These are phyloP conservation scores for Epicauta chinensis DNA, from an alignment of 1,140 invertebrate species.

Conservation along the genomic window DNA sequence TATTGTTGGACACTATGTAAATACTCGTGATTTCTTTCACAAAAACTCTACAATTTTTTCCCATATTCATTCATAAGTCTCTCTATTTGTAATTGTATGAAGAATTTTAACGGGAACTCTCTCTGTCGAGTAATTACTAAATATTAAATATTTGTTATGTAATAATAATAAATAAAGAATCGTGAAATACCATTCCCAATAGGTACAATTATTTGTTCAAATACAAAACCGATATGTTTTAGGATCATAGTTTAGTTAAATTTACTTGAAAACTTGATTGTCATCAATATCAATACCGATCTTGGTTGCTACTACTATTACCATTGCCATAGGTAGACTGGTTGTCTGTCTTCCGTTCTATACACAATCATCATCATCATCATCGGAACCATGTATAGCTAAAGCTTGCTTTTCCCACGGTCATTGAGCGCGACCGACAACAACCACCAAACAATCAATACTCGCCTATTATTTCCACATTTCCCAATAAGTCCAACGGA, in stretches of 20 bases:
- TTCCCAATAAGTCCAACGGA: too few species aligned
- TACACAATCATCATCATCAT: neutral
- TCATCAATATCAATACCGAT: conserved; percentile 15
- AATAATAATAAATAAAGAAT: too few species aligned
- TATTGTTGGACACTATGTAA: conserved; percentile 7
- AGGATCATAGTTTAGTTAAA: conserved; percentile 13
- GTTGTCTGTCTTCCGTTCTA: conserved; percentile 5
- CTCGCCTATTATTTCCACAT: conserved; percentile 4
- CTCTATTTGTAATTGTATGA: too few species aligned
- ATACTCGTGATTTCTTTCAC: too few species aligned
- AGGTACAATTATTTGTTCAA: too few species aligned
- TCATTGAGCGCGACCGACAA: conserved; percentile 11
- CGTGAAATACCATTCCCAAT: too few species aligned
- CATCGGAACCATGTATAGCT: conserved; percentile 11
- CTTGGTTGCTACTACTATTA: conserved; percentile 9
- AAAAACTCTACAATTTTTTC: too few species aligned
- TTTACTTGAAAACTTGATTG: conserved; percentile 15
- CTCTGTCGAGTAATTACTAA: too few species aligned
- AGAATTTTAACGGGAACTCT: too few species aligned
- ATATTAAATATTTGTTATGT: too few species aligned
- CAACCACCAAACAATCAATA: conserved; percentile 20
- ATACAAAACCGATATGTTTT: neutral
- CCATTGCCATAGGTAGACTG: neutral
- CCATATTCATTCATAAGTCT: too few species aligned
- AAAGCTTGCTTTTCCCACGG: conserved; percentile 28